Conservation (phyloP, 2,797 vertebrate genomes). For the Moxostoma hubbsi region DNA sequence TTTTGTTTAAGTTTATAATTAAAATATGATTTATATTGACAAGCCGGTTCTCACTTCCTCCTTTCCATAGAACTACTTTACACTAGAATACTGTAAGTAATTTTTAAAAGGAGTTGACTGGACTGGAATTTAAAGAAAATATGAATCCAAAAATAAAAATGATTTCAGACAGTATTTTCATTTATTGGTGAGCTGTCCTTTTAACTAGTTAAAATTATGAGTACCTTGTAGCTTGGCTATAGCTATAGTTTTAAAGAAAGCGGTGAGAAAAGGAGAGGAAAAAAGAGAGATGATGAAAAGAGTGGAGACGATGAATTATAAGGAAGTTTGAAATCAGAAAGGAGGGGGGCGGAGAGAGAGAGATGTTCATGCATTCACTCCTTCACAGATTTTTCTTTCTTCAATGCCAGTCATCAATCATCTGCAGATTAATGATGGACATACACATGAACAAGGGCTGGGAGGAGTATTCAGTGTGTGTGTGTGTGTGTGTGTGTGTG, state of each 20-base stretch:
- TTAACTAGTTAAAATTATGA: no score
- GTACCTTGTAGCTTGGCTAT: no score
- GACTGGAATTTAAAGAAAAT: no score
- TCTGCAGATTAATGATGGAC: conserved; percentile 62
- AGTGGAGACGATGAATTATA: conserved; percentile 59
- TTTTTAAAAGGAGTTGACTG: no score
- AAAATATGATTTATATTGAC: no score
- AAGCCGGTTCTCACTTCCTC: no score
- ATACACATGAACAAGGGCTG: conserved; percentile 35
- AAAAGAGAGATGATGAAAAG: conserved; percentile 3
- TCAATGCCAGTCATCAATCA: conserved; percentile 63
- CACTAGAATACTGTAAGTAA: no score
- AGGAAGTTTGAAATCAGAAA: conserved; percentile 65
- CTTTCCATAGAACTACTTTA: no score
- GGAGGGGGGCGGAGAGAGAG: conserved; percentile 52
- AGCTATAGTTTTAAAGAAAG: not conserved
- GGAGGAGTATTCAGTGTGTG: conserved; percentile 41
- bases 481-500: not conserved
- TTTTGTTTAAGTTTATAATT: no score
- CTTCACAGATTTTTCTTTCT: conserved; percentile 60
- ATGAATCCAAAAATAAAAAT: no score
- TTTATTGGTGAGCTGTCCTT: no score
- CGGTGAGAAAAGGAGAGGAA: conserved; percentile 22
- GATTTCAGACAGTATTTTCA: no score
- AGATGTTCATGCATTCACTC: conserved; percentile 54